phyloP scores from a whole-genome alignment of 2,797 vertebrate genomes.

The Enteromius unitaeniatus region DNA sequence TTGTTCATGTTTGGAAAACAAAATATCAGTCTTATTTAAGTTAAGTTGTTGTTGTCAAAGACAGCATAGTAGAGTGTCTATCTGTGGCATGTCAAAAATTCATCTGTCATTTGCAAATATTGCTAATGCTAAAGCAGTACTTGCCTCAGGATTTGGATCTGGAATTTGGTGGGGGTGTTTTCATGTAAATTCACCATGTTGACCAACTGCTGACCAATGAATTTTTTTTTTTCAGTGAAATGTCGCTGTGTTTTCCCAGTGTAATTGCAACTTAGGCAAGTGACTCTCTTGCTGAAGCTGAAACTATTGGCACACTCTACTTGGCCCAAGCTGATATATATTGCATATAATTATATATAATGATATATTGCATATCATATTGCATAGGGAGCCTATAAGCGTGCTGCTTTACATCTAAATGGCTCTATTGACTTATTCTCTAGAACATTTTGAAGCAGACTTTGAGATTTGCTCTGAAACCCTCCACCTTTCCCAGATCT shows the following conservation, averaged over 20 bases:
- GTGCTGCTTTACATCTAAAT: not conserved
- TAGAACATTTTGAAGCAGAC: not conserved
- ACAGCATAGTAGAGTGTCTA: not conserved
- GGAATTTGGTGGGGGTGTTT: not conserved
- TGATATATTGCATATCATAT: not conserved
- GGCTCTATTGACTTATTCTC: not conserved
- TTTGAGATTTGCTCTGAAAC: not conserved
- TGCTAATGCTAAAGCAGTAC: not conserved
- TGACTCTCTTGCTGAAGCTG: not conserved
- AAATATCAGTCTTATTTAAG: not conserved
- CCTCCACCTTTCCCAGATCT: not conserved
- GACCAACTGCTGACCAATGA: not conserved
- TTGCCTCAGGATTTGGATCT: not conserved
- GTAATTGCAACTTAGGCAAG: not conserved
- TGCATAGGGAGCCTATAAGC: not conserved
- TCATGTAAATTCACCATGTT: not conserved
- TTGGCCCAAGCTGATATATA: not conserved
- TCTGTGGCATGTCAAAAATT: no score
- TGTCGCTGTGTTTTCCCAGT: not conserved
- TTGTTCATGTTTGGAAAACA: not conserved
- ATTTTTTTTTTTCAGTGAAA: not conserved
- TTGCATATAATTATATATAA: no score
- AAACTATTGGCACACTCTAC: not conserved
- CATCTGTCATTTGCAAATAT: not conserved
- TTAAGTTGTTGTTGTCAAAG: not conserved